Conservation (phyloP, 2,797 vertebrate species). For the Falco columbarius region DNA sequence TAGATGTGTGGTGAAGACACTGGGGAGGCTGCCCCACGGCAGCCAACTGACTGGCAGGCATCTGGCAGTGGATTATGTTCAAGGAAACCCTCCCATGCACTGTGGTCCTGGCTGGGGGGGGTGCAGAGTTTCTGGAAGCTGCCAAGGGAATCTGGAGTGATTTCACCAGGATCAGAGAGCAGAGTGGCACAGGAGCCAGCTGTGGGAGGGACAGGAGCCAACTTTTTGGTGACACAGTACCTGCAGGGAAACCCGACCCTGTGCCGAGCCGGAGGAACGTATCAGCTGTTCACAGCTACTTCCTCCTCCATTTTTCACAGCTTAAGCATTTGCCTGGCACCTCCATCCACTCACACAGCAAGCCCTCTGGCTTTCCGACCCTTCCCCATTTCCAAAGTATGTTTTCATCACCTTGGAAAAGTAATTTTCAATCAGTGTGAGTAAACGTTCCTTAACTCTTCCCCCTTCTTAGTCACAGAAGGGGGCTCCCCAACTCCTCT, state of each 20-base stretch:
- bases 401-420: not conserved
- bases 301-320: slow-evolving; percentile 46
- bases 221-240: not conserved
- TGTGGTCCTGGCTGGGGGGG: accelerated
- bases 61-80: accelerated
- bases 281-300: slow-evolving; percentile 36
- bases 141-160: accelerated
- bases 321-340: slow-evolving; percentile 14
- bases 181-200: not conserved
- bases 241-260: not conserved
- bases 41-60: accelerated
- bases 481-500: not conserved
- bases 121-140: accelerated
- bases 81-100: not conserved
- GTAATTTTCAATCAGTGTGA: accelerated
- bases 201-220: not conserved
- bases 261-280: not conserved
- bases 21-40: accelerated
- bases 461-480: not conserved
- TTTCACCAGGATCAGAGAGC: accelerated
- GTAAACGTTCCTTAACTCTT: not conserved
- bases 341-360: not conserved
- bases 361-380: not conserved
- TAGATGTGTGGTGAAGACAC: accelerated
- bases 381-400: not conserved